These are phyloP conservation scores for Caretta caretta DNA, from an alignment of 2,113 vertebrate genomes.

Conservation along the genomic window DNA sequence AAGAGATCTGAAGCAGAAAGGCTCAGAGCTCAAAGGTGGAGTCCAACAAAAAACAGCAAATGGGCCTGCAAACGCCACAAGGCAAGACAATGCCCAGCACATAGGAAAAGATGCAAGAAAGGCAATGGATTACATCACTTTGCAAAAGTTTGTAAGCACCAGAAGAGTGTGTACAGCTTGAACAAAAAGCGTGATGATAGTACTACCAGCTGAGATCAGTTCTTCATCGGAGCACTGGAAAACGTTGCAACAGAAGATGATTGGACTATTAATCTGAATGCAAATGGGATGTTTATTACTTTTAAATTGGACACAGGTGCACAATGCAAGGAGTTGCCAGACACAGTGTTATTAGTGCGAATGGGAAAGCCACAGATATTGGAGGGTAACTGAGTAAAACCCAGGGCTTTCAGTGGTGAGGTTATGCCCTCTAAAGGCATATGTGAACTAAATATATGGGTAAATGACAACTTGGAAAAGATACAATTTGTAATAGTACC, in stretches of 20 bases:
- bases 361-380: not conserved
- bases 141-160: not conserved
- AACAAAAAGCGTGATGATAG: not conserved
- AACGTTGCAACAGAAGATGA: not conserved
- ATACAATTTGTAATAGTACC: no score
- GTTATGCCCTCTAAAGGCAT: no score
- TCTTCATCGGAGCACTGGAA: not conserved
- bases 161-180: not conserved
- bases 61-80: no score
- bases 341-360: not conserved
- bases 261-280: not conserved
- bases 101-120: not conserved
- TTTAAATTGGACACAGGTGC: not conserved
- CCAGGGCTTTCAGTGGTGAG: not conserved
- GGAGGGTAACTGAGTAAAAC: no score
- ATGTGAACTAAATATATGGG: no score
- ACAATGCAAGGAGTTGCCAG: not conserved
- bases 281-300: not conserved
- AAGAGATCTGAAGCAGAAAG: no score
- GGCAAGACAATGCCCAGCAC: no score
- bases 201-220: not conserved
- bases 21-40: no score
- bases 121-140: not conserved
- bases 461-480: no score
- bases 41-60: no score